A percentile compares a stretch with the other conserved stretches of the same genome.
phyloP scores from a whole-genome alignment of 2,888 invertebrate species.

The Platycheirus albimanus region DNA sequence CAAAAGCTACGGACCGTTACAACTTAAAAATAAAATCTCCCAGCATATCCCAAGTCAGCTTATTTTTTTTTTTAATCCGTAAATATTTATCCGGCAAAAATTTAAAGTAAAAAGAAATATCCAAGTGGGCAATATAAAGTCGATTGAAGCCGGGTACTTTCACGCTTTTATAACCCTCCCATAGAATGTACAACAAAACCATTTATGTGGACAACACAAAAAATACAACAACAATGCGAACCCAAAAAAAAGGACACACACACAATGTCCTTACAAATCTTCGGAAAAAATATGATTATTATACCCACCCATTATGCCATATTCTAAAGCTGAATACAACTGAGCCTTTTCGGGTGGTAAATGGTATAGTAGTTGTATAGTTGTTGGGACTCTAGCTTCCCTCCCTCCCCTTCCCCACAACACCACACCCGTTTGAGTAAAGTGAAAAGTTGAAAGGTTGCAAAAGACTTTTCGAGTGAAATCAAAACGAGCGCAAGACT shows the following conservation, averaged over 20 bases:
- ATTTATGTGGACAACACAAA: conserved; percentile 7
- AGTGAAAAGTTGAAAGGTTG: conserved; percentile 58
- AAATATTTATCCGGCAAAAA: not conserved
- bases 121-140: conserved; percentile 18
- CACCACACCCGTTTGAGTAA: conserved; percentile 23
- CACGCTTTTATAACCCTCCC: conserved; percentile 11
- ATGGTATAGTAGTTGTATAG: conserved; percentile 10
- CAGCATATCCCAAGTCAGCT: not conserved
- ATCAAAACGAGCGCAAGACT: conserved; percentile 49
- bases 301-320: conserved; percentile 25
- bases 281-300: conserved; percentile 44
- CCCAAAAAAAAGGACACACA: not conserved
- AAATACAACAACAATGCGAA: not conserved
- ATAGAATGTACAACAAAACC: conserved; percentile 17
- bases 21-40: not conserved
- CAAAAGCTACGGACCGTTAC: no score
- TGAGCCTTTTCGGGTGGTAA: conserved; percentile 2
- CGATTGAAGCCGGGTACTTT: conserved; percentile 15
- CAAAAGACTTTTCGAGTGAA: conserved; percentile 41
- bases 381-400: no score
- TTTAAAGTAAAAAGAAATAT: not conserved
- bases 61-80: no score
- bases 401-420: not conserved
- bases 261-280: conserved; percentile 35
- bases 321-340: not conserved